Conservation (phyloP, 35 echinoderm and acorn worm species). For the Heliocidaris erythrogramma region DNA sequence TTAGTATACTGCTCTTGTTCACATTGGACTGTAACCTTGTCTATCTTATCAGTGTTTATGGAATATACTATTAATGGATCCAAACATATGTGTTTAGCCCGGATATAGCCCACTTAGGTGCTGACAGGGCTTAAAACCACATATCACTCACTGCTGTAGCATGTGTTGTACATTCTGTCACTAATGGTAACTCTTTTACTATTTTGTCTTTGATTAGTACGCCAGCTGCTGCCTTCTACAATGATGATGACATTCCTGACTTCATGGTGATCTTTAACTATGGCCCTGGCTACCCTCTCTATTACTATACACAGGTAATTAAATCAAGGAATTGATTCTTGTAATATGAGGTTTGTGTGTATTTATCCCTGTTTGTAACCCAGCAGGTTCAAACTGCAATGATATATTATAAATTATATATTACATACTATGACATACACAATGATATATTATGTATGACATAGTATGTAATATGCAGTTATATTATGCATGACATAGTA, state of each 20-base stretch:
- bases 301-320: constrained; percentile 89
- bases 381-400: background rate
- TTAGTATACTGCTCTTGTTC: too few species aligned
- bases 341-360: background rate
- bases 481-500: background rate
- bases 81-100: too few species aligned
- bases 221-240: constrained; percentile 80
- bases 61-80: too few species aligned
- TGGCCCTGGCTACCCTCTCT: constrained; percentile 89
- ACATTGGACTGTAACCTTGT: too few species aligned
- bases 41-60: too few species aligned
- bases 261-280: constrained; percentile 84
- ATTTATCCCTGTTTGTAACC: too few species aligned
- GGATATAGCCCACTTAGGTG: too few species aligned
- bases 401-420: background rate
- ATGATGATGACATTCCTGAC: constrained; percentile 90
- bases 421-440: background rate
- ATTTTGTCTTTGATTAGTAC: constrained; percentile 48
- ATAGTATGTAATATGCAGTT: background rate
- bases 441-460: background rate
- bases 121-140: too few species aligned
- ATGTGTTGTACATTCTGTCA: too few species aligned
- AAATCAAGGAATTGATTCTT: background rate
- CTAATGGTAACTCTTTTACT: background rate
- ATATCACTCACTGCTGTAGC: too few species aligned